Evolutionary conservation across 2,888 invertebrate genomes (phyloP).

Genomic region (Pammene aurita): DNA sequence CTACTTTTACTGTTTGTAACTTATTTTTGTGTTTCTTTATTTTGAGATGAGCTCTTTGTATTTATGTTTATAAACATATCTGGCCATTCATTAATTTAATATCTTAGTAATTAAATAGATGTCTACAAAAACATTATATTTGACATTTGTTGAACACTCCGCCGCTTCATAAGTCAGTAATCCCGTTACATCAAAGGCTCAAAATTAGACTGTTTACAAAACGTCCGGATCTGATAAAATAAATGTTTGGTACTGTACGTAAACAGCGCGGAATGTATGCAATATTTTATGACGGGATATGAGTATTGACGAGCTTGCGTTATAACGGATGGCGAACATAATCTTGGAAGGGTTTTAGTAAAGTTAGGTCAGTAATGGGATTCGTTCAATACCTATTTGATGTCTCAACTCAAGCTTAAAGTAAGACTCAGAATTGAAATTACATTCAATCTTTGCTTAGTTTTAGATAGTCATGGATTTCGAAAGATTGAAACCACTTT

Average conservation of each 20-base stretch:
- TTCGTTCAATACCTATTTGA: not conserved
- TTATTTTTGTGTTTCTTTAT: too few species aligned
- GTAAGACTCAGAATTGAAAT: too few species aligned
- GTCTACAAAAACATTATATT: slow-evolving; percentile 9
- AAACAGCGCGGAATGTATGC: slow-evolving; percentile 42
- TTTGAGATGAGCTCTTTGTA: too few species aligned
- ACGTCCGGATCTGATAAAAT: slow-evolving; percentile 41
- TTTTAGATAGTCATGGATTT: too few species aligned
- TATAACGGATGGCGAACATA: slow-evolving; percentile 28
- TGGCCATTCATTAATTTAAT: too few species aligned
- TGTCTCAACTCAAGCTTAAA: not conserved
- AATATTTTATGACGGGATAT: slow-evolving; percentile 40
- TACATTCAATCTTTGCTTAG: too few species aligned
- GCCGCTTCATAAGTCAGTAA: slow-evolving; percentile 33
- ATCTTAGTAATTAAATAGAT: not conserved
- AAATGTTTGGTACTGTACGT: slow-evolving; percentile 39
- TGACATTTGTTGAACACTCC: slow-evolving; percentile 26
- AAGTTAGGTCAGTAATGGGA: slow-evolving; percentile 15
- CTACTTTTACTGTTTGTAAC: not conserved
- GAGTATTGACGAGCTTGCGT: slow-evolving; percentile 30
- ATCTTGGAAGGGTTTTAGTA: not conserved
- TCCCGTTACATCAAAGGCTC: slow-evolving; percentile 34
- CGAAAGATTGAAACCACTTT: too few species aligned
- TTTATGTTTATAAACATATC: too few species aligned
- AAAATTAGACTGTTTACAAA: slow-evolving; percentile 41